Evolutionary conservation across 2,797 vertebrate species (phyloP).

Genomic region (Danio kyathit): DNA sequence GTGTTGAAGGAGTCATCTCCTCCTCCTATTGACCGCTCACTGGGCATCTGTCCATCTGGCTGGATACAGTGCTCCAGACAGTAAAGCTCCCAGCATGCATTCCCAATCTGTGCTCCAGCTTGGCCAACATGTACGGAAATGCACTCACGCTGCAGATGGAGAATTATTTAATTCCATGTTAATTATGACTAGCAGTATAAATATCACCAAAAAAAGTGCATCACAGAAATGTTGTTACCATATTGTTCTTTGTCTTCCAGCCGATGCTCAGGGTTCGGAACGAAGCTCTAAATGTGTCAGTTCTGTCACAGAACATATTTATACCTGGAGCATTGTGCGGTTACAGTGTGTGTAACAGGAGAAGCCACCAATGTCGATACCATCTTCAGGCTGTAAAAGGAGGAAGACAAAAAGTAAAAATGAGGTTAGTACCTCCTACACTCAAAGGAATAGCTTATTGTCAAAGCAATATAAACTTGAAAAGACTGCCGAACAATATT

Average conservation of each 20-base stretch:
- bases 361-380: slow-evolving; percentile 52
- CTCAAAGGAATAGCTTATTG: slow-evolving; percentile 53
- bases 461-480: slow-evolving; percentile 30
- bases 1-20: slow-evolving; percentile 86
- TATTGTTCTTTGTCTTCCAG: slow-evolving; percentile 77
- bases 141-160: slow-evolving; percentile 64
- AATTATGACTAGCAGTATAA: background rate
- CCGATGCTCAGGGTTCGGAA: slow-evolving; percentile 71
- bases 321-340: slow-evolving; percentile 49
- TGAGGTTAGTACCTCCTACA: slow-evolving; percentile 52
- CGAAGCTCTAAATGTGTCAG: slow-evolving; percentile 41
- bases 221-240: slow-evolving; percentile 69
- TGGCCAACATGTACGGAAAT: slow-evolving; percentile 73
- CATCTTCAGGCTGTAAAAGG: slow-evolving; percentile 46
- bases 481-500: slow-evolving; percentile 31
- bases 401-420: slow-evolving; percentile 49
- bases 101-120: slow-evolving; percentile 71
- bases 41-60: slow-evolving; percentile 69
- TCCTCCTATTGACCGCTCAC: slow-evolving; percentile 75
- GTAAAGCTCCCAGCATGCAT: slow-evolving; percentile 75
- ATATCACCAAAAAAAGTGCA: background rate
- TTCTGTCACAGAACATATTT: slow-evolving; percentile 36
- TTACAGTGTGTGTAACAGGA: slow-evolving; percentile 56
- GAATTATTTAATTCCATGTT: background rate
- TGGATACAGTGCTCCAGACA: slow-evolving; percentile 75